Percentiles rank a stretch among this genome's conserved stretches.
phyloP scores from a whole-genome alignment of 2,888 invertebrate species.

The Tricholauxania praeusta region DNA sequence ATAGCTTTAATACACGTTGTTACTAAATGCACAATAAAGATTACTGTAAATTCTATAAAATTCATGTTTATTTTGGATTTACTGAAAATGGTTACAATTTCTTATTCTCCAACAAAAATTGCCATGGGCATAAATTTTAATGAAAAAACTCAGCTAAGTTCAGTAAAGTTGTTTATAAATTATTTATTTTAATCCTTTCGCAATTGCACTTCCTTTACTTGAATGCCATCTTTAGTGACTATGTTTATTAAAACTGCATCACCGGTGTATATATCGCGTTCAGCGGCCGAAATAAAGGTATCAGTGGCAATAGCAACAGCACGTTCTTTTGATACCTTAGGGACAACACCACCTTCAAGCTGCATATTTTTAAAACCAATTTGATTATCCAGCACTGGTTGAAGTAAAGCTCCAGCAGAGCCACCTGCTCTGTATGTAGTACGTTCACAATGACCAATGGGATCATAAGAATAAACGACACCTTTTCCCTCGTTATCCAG shows the following conservation, averaged over 20 bases:
- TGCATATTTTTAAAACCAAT: slow-evolving; percentile 90
- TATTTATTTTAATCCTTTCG: slow-evolving; percentile 81
- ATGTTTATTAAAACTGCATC: slow-evolving; percentile 89
- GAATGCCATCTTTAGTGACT: slow-evolving; percentile 88
- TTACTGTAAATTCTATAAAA: no score
- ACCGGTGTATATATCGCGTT: slow-evolving; percentile 97
- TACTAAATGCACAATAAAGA: no score
- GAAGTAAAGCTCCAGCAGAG: slow-evolving; percentile 88
- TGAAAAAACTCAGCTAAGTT: neutral
- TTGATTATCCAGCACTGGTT: slow-evolving; percentile 96
- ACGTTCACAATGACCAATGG: slow-evolving; percentile 94
- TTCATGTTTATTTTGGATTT: no score
- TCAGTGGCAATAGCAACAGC: slow-evolving; percentile 91
- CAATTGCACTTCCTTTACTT: slow-evolving; percentile 78
- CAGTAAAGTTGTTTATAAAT: neutral
- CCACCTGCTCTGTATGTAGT: slow-evolving; percentile 90
- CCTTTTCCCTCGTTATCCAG: slow-evolving; percentile 94
- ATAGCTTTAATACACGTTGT: no score
- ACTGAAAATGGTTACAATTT: no score
- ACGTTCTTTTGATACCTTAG: slow-evolving; percentile 80
- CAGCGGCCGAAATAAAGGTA: slow-evolving; percentile 97
- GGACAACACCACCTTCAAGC: slow-evolving; percentile 66
- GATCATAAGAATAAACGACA: slow-evolving; percentile 96
- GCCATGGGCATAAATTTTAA: neutral
- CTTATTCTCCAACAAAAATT: neutral